phyloP scores from a whole-genome alignment of 2,888 invertebrate genomes.

The Acleris laterana region DNA sequence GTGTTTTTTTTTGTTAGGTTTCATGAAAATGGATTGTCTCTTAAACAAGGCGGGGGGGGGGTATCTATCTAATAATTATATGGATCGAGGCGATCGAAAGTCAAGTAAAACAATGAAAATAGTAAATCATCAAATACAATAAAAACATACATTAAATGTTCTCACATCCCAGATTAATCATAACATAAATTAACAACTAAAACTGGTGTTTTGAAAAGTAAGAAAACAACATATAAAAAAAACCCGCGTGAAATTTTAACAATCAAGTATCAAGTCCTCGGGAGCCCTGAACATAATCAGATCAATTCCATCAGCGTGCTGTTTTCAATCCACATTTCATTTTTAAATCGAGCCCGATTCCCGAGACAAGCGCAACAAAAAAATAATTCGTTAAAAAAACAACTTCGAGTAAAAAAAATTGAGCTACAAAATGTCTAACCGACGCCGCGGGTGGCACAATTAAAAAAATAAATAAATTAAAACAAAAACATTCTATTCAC shows the following conservation, averaged over 20 bases:
- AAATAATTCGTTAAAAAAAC: conserved; percentile 10
- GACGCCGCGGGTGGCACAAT: conserved; percentile 1
- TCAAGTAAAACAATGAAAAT: background rate
- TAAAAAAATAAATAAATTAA: conserved; percentile 33
- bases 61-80: no score
- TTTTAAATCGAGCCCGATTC: no score
- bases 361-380: background rate
- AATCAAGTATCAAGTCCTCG: background rate
- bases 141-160: background rate
- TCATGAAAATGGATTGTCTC: no score
- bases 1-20: no score
- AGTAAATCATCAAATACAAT: background rate
- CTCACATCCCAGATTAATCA: conserved; percentile 18
- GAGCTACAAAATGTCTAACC: conserved; percentile 13
- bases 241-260: conserved; percentile 20
- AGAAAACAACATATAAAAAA: conserved; percentile 26
- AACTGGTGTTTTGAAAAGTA: conserved; percentile 26
- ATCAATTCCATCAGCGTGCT: background rate
- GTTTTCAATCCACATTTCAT: background rate
- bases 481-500: conserved; percentile 32
- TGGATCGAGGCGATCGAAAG: no score
- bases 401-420: conserved; percentile 17
- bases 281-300: background rate
- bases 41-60: no score
- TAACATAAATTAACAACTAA: conserved; percentile 16